phyloP scores from a whole-genome alignment of 2,888 invertebrate species.

The Vesta saturnalis region DNA sequence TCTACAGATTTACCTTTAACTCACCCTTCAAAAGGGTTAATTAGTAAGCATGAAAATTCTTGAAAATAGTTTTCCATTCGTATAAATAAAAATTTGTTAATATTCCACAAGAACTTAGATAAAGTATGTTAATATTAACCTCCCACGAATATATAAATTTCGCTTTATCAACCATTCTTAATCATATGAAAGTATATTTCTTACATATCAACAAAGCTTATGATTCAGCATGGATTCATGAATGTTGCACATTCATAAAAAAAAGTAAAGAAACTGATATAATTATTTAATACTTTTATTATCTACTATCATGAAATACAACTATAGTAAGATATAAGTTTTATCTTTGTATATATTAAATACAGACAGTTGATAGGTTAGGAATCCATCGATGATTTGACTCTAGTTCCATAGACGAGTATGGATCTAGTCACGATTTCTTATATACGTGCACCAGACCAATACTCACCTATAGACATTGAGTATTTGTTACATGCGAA shows the following conservation, averaged over 20 bases:
- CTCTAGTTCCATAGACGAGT: conserved; percentile 79
- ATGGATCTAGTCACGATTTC: conserved; percentile 86
- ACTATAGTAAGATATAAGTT: neutral
- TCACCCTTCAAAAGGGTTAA: too few relatives aligned
- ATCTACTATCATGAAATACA: neutral
- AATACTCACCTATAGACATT: conserved; percentile 80
- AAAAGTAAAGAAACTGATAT: too few relatives aligned
- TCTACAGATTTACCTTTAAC: too few relatives aligned
- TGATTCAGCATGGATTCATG: conserved; percentile 18
- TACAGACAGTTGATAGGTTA: neutral
- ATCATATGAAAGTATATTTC: conserved; percentile 9
- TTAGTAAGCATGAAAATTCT: too few relatives aligned
- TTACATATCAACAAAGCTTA: conserved; percentile 14
- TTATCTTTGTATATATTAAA: neutral
- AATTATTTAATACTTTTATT: neutral
- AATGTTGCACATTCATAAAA: neutral
- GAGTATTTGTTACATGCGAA: neutral
- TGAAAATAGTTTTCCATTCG: too few relatives aligned
- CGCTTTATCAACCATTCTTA: conserved; percentile 13
- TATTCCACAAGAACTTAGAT: too few relatives aligned
- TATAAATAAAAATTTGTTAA: too few relatives aligned
- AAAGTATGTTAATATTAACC: too few relatives aligned
- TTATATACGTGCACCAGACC: conserved; percentile 76
- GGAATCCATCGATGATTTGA: neutral
- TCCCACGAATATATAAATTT: too few relatives aligned